Conservation (phyloP, 2,113 vertebrate genomes). For the Spea multiplicata region DNA sequence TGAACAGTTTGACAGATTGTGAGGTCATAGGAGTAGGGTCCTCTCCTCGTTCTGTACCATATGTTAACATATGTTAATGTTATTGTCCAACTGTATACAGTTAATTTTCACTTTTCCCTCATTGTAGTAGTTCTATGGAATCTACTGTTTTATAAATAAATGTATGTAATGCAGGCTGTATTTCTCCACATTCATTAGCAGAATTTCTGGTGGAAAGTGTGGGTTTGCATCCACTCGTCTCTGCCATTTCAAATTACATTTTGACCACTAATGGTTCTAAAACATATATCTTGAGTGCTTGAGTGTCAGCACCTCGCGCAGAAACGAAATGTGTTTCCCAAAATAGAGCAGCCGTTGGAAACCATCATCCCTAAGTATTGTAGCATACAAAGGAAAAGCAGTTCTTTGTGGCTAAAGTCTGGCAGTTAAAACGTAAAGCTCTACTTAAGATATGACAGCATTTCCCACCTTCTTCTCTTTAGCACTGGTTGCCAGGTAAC, state of each 20-base stretch:
- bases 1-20: too few species aligned
- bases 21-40: too few species aligned
- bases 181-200: not conserved
- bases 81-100: too few species aligned
- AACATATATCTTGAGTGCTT: not conserved
- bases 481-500: conserved; percentile 77
- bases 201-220: not conserved
- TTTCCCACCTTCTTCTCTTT: conserved; percentile 66
- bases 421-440: conserved; percentile 49
- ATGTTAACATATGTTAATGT: too few species aligned
- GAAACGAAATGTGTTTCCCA: conserved; percentile 48
- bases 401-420: conserved; percentile 37
- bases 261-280: conserved; percentile 21
- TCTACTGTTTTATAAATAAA: too few species aligned
- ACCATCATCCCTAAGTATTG: conserved; percentile 53
- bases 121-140: too few species aligned
- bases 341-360: conserved; percentile 52
- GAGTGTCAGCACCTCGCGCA: conserved; percentile 27
- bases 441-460: conserved; percentile 59
- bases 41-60: too few species aligned
- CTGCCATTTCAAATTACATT: conserved; percentile 12
- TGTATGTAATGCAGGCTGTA: not conserved
- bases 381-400: conserved; percentile 57
- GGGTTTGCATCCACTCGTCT: not conserved
- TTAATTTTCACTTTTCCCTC: too few species aligned